A percentile compares a stretch with the other conserved stretches of the same genome.
Evolutionary conservation across 2,113 vertebrate genomes (phyloP).

Genomic region (Nothoprocta perdicaria): DNA sequence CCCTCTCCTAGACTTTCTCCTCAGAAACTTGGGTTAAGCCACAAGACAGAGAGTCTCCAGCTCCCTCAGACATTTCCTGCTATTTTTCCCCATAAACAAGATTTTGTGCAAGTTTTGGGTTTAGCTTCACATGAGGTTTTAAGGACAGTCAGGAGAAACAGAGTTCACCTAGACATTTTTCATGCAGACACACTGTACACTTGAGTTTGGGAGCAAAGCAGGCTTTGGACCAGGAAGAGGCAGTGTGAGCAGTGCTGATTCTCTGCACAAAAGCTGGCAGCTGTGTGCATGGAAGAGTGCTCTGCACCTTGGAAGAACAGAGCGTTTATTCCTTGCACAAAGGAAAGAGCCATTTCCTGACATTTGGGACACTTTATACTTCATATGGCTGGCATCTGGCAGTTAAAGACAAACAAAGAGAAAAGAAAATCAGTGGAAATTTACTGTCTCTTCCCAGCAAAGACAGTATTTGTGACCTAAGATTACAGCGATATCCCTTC

Average conservation of each 20-base stretch:
- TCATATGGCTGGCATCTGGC: not conserved
- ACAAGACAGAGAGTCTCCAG: too few species aligned
- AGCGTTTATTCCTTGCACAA: not conserved
- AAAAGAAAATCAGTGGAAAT: not conserved
- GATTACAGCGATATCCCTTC: not conserved
- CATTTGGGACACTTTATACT: not conserved
- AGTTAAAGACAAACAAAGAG: not conserved
- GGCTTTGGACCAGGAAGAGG: too few species aligned
- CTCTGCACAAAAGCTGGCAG: rapidly evolving
- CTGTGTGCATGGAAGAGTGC: rapidly evolving
- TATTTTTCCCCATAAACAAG: too few species aligned
- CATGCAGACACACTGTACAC: not conserved
- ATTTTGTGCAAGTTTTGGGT: not conserved
- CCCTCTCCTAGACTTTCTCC: not conserved
- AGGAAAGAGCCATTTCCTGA: not conserved
- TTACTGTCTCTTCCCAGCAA: not conserved
- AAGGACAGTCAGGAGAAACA: not conserved
- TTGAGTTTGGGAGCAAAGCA: not conserved
- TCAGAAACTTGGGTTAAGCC: not conserved
- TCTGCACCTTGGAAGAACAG: not conserved
- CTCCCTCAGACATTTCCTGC: too few species aligned
- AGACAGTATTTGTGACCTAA: not conserved
- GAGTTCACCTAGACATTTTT: not conserved
- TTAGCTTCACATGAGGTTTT: not conserved
- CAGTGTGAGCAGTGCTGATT: not conserved